These are phyloP conservation scores for Bucorvus abyssinicus DNA, from an alignment of 2,797 vertebrate species.

Conservation along the genomic window DNA sequence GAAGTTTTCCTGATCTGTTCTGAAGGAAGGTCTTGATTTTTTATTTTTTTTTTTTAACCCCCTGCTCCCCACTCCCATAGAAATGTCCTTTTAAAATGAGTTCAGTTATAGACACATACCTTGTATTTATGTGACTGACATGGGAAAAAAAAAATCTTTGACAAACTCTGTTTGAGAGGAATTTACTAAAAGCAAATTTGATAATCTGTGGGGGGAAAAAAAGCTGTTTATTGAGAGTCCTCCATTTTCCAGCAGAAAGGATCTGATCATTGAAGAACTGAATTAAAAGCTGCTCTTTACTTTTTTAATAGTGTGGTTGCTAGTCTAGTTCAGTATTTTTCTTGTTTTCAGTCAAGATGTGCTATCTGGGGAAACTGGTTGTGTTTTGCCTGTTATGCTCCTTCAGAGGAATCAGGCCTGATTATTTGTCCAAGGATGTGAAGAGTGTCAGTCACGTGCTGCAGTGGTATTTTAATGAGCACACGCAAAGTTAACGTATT, in stretches of 20 bases:
- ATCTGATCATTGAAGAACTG: not conserved
- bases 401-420: not conserved
- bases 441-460: not conserved
- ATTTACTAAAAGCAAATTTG: not conserved
- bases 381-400: not conserved
- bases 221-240: not conserved
- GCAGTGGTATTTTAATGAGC: not conserved
- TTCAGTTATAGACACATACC: not conserved
- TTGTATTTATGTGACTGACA: not conserved
- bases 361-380: not conserved
- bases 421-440: not conserved
- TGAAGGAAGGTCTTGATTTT: too few species aligned
- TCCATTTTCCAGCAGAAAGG: not conserved
- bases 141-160: not conserved
- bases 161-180: not conserved
- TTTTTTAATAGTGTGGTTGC: not conserved
- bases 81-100: not conserved
- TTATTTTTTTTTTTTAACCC: too few species aligned
- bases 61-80: accelerated
- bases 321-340: not conserved
- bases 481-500: not conserved
- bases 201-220: not conserved
- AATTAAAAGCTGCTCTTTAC: not conserved
- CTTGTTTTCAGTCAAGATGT: not conserved
- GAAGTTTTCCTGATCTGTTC: not conserved